These are phyloP conservation scores for Microcebus ravelobensis DNA, from an alignment of 2,113 vertebrate species.

Conservation along the genomic window DNA sequence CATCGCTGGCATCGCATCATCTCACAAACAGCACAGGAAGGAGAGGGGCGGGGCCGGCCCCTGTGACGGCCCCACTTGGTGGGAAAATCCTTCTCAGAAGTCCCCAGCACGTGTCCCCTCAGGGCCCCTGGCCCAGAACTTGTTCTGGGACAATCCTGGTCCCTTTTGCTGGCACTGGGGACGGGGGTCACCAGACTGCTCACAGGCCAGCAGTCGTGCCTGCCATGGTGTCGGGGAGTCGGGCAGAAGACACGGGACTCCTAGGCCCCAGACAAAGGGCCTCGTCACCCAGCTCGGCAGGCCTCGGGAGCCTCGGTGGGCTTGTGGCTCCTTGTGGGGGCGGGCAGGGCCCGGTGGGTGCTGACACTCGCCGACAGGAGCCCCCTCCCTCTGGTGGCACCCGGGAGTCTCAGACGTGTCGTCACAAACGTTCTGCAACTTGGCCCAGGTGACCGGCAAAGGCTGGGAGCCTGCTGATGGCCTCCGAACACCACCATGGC, in stretches of 20 bases:
- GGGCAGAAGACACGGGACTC: neutral
- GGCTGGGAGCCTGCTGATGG: neutral
- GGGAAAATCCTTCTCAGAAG: neutral
- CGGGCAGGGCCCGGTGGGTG: no score
- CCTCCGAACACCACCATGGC: neutral
- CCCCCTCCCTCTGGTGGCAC: neutral
- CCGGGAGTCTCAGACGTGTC: neutral
- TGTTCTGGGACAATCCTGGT: neutral
- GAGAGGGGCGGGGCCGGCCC: fast-evolving
- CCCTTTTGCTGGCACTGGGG: neutral
- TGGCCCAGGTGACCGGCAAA: neutral
- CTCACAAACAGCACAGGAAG: neutral
- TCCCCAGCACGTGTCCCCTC: neutral
- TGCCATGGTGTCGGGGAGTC: neutral
- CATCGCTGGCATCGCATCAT: neutral
- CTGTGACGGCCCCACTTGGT: no score
- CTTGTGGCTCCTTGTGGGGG: neutral
- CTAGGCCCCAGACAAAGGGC: neutral
- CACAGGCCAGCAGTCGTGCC: no score
- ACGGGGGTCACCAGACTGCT: no score
- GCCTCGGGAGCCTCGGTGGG: no score
- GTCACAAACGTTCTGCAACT: neutral
- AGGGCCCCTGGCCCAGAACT: neutral
- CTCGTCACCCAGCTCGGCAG: fast-evolving
- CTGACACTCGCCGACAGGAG: neutral